Conservation (phyloP, 1,140 invertebrate genomes). For the Trichonephila inaurata region DNA sequence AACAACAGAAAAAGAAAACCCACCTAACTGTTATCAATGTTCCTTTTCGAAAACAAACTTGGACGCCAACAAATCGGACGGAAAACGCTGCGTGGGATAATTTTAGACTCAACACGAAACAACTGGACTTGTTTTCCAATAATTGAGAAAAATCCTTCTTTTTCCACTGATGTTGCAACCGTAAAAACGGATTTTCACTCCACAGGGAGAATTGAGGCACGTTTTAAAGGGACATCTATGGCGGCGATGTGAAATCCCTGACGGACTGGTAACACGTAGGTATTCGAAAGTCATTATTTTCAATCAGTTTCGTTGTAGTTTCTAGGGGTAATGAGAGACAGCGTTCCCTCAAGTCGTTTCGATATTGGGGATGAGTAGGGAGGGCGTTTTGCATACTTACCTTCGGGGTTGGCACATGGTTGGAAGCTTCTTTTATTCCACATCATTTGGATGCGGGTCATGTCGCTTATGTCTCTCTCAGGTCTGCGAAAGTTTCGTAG, state of each 20-base stretch:
- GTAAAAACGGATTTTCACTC: conserved; percentile 38
- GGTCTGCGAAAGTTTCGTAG: neutral
- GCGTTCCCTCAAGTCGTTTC: conserved; percentile 18
- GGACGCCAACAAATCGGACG: conserved; percentile 13
- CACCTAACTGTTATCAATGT: conserved; percentile 33
- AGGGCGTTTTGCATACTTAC: neutral
- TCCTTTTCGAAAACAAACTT: conserved; percentile 3
- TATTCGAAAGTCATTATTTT: conserved; percentile 32
- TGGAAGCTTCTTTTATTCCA: neutral
- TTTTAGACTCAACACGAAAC: conserved; percentile 10
- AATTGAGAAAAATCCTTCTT: conserved; percentile 35
- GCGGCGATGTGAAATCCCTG: neutral
- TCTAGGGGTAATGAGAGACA: neutral
- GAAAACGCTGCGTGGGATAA: conserved; percentile 22
- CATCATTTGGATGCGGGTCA: neutral
- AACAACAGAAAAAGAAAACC: neutral
- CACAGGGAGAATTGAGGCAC: neutral
- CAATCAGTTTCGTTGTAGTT: conserved; percentile 13
- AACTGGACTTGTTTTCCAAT: conserved; percentile 31
- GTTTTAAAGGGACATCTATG: conserved; percentile 7
- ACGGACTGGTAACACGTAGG: conserved; percentile 14
- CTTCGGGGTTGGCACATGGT: neutral
- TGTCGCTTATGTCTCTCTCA: neutral
- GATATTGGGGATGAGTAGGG: neutral
- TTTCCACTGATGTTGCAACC: neutral